Base-by-base conservation (phyloP, 2,113 vertebrate genomes). In the Miniopterus natalensis region DNA sequence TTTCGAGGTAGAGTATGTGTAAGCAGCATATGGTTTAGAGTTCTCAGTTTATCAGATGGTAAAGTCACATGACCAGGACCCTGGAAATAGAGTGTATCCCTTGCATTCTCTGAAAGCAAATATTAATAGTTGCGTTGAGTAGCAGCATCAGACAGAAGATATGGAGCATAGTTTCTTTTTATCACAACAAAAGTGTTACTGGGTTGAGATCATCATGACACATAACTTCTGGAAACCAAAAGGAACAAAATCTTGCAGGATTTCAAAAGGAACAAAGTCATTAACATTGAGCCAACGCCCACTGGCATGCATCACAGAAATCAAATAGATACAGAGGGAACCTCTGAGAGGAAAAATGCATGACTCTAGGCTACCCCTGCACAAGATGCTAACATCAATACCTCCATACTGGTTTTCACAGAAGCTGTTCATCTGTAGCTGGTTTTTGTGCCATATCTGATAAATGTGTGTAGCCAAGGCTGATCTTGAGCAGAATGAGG, bases 191-290 rank as follows among this genome's bases (percentile, higher is more conserved):
- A 92, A 90, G 51, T 84, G 55, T 66, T 80, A 57, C 31, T 88
- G 75, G 70, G 29, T 31, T 77, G 71, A 94, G 87, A 49, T 95
- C 71, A 68, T 66, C 29, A 8, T 75, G 85, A 53, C 49, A 31
- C 25, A 79, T 55, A 73, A 61, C 23, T 66, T 66, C 80, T 90
- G 40, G 92, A 94, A 92, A 89, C 59, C 88, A 81, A 89, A 84
- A 88, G 80, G 61, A 90, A 65, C 70, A 63, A 78, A 53, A 73
- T 93, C 73, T 88, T 47, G 9, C 55, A 96, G 70, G 49, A 77
- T 91, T 94, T 59, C 78, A 57, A 90, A 94, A 85, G 29, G 81
- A 80, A 42, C 51, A 86, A 84, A 93, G 45, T 71, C 61, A 61
- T 95, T 80, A 83, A 84, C 88, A 27, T 20, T 45, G 88, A 93